phyloP scores from a whole-genome alignment of 2,113 vertebrate species.

The Petaurus breviceps region DNA sequence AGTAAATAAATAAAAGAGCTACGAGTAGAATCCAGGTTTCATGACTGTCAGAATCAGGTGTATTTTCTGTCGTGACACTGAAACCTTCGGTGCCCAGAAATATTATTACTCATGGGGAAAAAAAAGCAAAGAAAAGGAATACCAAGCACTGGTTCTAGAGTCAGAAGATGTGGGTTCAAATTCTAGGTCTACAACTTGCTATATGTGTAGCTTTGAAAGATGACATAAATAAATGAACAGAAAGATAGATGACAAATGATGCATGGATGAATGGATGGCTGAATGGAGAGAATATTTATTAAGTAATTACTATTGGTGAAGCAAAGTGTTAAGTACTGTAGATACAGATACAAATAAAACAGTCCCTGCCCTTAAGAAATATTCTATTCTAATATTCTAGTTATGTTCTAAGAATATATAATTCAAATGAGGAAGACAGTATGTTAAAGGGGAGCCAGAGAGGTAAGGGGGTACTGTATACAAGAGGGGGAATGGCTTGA shows the following conservation, averaged over 20 bases:
- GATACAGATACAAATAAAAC: neutral
- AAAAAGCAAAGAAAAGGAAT: neutral
- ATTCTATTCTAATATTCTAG: neutral
- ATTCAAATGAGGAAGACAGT: neutral
- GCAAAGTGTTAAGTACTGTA: neutral
- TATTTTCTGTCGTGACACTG: neutral
- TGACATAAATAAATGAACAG: neutral
- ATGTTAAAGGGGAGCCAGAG: neutral
- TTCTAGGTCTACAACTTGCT: neutral
- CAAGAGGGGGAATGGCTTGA: neutral
- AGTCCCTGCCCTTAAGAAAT: neutral
- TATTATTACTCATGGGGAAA: neutral
- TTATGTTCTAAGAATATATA: neutral
- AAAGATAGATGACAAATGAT: neutral
- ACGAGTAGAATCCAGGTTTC: neutral
- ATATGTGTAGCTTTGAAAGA: neutral
- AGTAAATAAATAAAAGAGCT: neutral
- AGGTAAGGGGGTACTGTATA: no score
- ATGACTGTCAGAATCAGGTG: neutral
- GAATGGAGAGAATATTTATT: neutral
- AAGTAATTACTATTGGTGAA: neutral
- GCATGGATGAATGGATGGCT: neutral
- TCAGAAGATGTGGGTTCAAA: neutral
- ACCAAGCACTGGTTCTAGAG: neutral
- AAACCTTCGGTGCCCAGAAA: neutral